phyloP scores from a whole-genome alignment of 2,797 vertebrate species.

The Valencia hispanica region DNA sequence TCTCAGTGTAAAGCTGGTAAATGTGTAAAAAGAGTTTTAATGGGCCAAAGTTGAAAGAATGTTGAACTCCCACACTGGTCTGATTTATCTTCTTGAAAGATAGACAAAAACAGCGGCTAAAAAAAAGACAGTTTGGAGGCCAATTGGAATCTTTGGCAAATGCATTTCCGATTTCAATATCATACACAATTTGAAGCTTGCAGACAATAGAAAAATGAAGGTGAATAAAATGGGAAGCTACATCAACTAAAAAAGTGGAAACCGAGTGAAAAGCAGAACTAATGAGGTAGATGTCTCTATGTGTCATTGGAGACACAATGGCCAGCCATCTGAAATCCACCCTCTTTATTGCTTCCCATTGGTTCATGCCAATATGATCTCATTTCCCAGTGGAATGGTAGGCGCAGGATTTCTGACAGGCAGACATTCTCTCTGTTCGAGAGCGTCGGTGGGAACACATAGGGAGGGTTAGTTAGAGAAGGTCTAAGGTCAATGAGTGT shows the following conservation, averaged over 20 bases:
- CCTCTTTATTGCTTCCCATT: constrained; percentile 44
- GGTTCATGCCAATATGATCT: constrained; percentile 54
- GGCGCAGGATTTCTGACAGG: constrained; percentile 50
- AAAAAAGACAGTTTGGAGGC: constrained; percentile 8
- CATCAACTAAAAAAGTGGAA: constrained; percentile 18
- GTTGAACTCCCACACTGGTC: constrained; percentile 2
- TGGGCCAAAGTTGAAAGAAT: constrained; percentile 7
- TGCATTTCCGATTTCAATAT: constrained; percentile 1
- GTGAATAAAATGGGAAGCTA: constrained; percentile 3
- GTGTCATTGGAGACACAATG: constrained; percentile 47
- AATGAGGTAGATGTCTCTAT: constrained; percentile 53
- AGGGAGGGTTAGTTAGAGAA: constrained; percentile 46
- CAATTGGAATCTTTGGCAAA: constrained; percentile 1
- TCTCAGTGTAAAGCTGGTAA: neutral
- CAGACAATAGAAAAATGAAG: constrained; percentile 1
- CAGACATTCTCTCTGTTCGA: constrained; percentile 51
- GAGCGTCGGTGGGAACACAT: constrained; percentile 42
- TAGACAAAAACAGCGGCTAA: constrained; percentile 21
- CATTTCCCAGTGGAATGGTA: constrained; percentile 51
- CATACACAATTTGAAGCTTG: constrained; percentile 15
- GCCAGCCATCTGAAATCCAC: constrained; percentile 33
- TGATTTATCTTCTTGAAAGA: constrained; percentile 4
- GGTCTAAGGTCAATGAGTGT: constrained; percentile 74
- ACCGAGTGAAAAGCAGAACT: constrained; percentile 27
- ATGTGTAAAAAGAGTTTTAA: neutral